Conservation (phyloP, 1,140 invertebrate species). For the Drosophila bocqueti region DNA sequence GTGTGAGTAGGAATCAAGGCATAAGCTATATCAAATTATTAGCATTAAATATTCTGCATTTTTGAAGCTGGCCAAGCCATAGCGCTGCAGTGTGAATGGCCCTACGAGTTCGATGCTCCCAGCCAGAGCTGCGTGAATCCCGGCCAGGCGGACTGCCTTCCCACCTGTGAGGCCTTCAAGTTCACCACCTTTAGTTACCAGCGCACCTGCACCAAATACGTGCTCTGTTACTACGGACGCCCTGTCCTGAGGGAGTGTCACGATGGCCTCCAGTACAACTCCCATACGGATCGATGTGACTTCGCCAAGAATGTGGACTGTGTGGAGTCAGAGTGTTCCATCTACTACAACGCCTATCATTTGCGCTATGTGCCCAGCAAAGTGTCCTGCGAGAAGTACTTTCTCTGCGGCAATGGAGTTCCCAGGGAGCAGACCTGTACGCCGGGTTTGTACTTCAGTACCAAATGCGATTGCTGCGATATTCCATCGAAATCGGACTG, state of each 20-base stretch:
- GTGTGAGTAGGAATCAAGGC: constrained; percentile 25
- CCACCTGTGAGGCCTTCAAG: constrained; percentile 19
- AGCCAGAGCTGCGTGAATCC: constrained; percentile 54
- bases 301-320: constrained; percentile 76
- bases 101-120: constrained; percentile 50
- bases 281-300: constrained; percentile 73
- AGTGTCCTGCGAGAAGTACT: constrained; percentile 66
- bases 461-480: constrained; percentile 69
- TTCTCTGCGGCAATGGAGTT: constrained; percentile 63
- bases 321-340: constrained; percentile 72
- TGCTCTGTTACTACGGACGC: constrained; percentile 66
- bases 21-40: no score
- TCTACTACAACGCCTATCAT: constrained; percentile 54
- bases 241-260: constrained; percentile 69
- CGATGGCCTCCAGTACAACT: constrained; percentile 74
- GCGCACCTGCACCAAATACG: constrained; percentile 79
- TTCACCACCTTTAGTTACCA: constrained; percentile 66
- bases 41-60: no score
- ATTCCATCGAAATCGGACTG: constrained; percentile 57
- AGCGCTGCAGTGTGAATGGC: constrained; percentile 38
- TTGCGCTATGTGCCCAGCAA: constrained; percentile 69
- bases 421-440: constrained; percentile 47
- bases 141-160: constrained; percentile 26
- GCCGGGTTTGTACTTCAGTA: constrained; percentile 63
- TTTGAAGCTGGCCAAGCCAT: constrained; percentile 48